Base-by-base conservation (phyloP, 2,113 vertebrate species). In the Lamprotornis superbus region DNA sequence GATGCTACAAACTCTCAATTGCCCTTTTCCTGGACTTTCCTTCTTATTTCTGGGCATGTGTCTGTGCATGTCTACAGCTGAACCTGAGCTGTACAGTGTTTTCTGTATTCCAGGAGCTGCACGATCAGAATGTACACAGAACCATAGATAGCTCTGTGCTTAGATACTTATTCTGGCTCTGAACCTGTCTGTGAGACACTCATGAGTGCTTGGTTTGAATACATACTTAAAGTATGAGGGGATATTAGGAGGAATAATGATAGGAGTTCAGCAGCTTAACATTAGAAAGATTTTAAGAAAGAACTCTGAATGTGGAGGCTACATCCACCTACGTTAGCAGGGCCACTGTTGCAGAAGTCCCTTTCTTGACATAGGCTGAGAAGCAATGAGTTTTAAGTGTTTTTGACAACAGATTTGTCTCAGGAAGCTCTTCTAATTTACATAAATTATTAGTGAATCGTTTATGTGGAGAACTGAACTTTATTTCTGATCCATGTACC, bases 281-380 rank as follows among this genome's bases (percentile, higher is more conserved):
- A 8, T 53, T 49, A 31, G 44, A 63, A 65, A n/a, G 22, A 57
- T 50, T 61, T 93, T 61, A 21, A 42, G 30, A 65, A 80, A 40
- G 19, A 53, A n/a, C 11, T 70, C 22, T 27, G 46, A 31, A 35
- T 31, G 15, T 22, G 44, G 40, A 76, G 69, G 27, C 24, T 83
- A 4, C 0, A 0, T 64, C 61, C 44, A 81, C 3, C 17, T 14
- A 3, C 70, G 10, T 61, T 57, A 83, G 9, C 55, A 74, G 64
- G 42, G 40, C 16, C 8, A 1, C 30, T 39, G 20, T 39, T 47
- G 50, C 47, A 52, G 12, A 31, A 61, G 31, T 61, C 28, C 17
- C 18, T 87, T 87, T 67, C 55, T 78, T 83, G 31, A 60, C 18
- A 10, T 1, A 82, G 30, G 24, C 35, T 55, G 64, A 78, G 33